Evolutionary conservation across 2,797 vertebrate species (phyloP).

Genomic region (Helarctos malayanus): DNA sequence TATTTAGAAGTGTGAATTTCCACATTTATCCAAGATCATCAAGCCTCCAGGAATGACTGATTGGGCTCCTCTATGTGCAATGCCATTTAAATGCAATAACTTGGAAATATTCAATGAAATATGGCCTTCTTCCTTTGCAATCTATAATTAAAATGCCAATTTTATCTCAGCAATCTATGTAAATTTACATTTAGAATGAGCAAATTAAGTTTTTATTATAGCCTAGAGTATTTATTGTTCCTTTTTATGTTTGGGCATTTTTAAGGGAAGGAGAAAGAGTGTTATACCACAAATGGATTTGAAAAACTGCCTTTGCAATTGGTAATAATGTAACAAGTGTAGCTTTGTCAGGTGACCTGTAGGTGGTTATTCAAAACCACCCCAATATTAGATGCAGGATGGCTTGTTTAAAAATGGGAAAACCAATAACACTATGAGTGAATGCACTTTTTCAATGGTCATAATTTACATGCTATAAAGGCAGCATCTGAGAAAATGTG

Average conservation of each 20-base stretch:
- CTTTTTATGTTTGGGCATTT: conserved; percentile 73
- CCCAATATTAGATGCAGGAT: neutral
- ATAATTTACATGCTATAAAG: neutral
- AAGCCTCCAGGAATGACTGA: conserved; percentile 77
- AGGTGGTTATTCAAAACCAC: neutral
- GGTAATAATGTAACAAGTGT: neutral
- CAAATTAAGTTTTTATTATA: conserved; percentile 82
- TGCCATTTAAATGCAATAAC: conserved; percentile 71
- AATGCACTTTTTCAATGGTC: neutral
- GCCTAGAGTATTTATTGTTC: conserved; percentile 78
- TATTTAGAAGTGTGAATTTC: conserved; percentile 76
- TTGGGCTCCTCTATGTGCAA: conserved; percentile 32
- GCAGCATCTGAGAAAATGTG: neutral
- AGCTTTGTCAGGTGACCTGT: neutral
- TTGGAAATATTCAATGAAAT: conserved; percentile 76
- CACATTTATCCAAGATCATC: conserved; percentile 74
- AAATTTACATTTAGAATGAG: conserved; percentile 79
- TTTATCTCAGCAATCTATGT: conserved; percentile 77
- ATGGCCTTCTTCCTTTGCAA: conserved; percentile 62
- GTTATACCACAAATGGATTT: conserved; percentile 9
- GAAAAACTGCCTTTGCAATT: conserved; percentile 12
- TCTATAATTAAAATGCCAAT: conserved; percentile 82
- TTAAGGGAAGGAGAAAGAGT: conserved; percentile 45
- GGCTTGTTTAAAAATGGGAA: neutral
- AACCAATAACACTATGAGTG: neutral